phyloP scores from a whole-genome alignment of 2,113 vertebrate species.

The Sinocyclocheilus maitianheensis region DNA sequence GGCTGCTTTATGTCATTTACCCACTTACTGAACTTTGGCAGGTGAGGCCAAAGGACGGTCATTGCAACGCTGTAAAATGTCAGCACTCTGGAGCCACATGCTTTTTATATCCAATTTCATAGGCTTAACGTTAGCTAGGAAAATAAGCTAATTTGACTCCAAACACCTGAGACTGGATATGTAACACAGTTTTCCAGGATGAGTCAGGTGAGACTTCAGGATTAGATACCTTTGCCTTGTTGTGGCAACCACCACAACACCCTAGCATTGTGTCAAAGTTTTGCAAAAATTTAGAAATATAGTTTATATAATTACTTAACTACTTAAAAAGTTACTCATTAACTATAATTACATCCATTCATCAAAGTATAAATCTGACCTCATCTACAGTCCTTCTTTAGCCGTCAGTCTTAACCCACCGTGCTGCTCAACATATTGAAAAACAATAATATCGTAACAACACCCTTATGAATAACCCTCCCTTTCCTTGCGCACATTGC shows the following conservation, averaged over 20 bases:
- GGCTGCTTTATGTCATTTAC: too few relatives aligned
- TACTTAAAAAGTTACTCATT: not conserved
- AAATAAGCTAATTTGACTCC: too few relatives aligned
- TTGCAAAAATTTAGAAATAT: not conserved
- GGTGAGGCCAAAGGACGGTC: too few relatives aligned
- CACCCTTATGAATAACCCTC: not conserved
- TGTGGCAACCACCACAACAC: not conserved
- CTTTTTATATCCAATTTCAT: too few relatives aligned
- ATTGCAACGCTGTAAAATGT: too few relatives aligned
- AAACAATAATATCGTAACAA: conserved; percentile 8
- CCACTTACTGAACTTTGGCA: too few relatives aligned
- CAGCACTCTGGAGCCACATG: too few relatives aligned
- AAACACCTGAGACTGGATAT: too few relatives aligned
- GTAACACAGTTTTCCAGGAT: too few relatives aligned
- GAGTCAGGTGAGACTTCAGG: not conserved
- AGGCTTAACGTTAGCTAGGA: too few relatives aligned
- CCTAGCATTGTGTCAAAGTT: not conserved
- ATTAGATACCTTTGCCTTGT: not conserved
- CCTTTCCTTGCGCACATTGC: too few relatives aligned
- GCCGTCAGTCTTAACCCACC: not conserved
- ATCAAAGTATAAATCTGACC: not conserved
- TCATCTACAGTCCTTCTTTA: not conserved
- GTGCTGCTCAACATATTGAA: not conserved
- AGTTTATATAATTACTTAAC: not conserved
- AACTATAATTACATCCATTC: not conserved